Evolutionary conservation across 2,797 vertebrate species (phyloP).

Genomic region (Chromis chromis): DNA sequence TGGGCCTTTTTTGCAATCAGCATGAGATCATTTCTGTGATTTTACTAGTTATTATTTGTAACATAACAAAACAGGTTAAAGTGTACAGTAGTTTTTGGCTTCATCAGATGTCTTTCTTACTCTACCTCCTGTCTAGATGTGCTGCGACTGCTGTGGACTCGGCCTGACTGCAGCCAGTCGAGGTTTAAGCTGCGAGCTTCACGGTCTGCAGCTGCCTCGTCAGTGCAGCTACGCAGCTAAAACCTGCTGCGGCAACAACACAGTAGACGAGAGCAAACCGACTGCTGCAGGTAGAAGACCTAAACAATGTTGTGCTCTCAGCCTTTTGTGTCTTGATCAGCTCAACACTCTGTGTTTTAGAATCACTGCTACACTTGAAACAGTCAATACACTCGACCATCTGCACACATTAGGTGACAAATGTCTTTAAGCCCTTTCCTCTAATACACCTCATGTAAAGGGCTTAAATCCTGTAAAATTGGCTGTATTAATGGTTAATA

Average conservation of each 20-base stretch:
- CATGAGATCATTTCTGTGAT: too few species aligned
- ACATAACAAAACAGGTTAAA: too few species aligned
- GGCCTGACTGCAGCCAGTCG: slow-evolving; percentile 79
- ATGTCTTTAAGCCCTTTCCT: background rate
- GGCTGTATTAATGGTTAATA: too few species aligned
- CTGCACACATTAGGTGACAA: slow-evolving; percentile 33
- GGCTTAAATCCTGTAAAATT: background rate
- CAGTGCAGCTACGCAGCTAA: slow-evolving; percentile 85
- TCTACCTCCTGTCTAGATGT: slow-evolving; percentile 78
- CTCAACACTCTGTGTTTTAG: slow-evolving; percentile 2
- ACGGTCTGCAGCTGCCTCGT: slow-evolving; percentile 80
- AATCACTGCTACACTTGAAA: background rate
- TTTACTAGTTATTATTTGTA: too few species aligned
- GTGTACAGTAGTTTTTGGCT: too few species aligned
- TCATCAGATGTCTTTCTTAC: background rate
- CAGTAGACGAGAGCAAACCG: slow-evolving; percentile 1
- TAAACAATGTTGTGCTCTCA: background rate
- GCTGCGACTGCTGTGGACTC: slow-evolving; percentile 92
- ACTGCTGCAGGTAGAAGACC: slow-evolving; percentile 41
- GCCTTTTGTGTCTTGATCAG: slow-evolving; percentile 22
- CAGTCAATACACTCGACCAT: background rate
- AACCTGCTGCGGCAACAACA: slow-evolving; percentile 86
- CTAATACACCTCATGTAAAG: background rate
- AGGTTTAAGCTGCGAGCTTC: slow-evolving; percentile 84
- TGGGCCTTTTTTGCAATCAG: too few species aligned